A percentile compares a stretch with the other conserved stretches of the same genome.
Conservation (phyloP, 35 echinoderm and acorn worm genomes). For the Amphiura filiformis region DNA sequence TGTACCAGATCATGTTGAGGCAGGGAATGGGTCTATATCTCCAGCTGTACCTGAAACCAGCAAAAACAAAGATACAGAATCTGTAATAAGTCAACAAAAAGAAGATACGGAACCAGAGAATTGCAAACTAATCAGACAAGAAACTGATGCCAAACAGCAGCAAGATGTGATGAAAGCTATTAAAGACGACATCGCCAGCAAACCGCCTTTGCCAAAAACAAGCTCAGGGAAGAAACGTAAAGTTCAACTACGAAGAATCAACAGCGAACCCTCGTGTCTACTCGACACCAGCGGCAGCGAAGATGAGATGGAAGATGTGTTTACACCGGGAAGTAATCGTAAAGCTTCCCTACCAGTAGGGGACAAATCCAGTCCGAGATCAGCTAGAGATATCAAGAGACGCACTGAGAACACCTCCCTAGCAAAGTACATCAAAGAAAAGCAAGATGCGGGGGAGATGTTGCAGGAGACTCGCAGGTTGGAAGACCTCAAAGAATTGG, state of each 20-base stretch:
- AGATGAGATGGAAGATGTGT: background rate
- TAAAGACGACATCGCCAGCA: background rate
- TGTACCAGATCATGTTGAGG: constrained; percentile 61
- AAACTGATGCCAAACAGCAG: background rate
- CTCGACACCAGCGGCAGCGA: background rate
- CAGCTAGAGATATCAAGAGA: background rate
- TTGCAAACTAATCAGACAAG: background rate
- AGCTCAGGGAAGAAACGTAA: background rate
- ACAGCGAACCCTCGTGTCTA: constrained; percentile 16
- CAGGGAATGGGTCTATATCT: background rate
- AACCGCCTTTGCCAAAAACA: constrained; percentile 22
- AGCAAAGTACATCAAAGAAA: constrained; percentile 1
- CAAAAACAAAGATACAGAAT: background rate
- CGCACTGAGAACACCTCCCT: background rate
- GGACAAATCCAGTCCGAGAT: background rate
- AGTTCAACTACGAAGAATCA: background rate
- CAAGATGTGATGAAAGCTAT: background rate
- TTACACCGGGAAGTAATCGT: background rate
- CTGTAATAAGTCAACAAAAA: background rate
- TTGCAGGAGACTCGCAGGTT: background rate
- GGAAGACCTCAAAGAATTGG: constrained; percentile 7
- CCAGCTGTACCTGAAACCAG: background rate
- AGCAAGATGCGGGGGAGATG: background rate
- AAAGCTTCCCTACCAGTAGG: constrained; percentile 19
- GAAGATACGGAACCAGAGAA: background rate